These are phyloP conservation scores for Accipiter fasciatus DNA, from an alignment of 2,797 vertebrate species.

Conservation along the genomic window DNA sequence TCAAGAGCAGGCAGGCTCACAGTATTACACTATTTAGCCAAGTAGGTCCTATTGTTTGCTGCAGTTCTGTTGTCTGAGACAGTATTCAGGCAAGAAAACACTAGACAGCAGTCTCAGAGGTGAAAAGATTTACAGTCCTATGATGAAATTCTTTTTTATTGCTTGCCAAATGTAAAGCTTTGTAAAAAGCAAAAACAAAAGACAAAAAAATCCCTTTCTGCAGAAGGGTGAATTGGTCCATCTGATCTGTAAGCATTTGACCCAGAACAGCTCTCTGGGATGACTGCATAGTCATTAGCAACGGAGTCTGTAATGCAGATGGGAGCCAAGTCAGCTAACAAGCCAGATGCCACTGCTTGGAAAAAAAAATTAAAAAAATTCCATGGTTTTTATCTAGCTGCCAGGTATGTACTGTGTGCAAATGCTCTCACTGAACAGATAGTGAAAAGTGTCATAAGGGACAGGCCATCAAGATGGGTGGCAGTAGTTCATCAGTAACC, in stretches of 20 bases:
- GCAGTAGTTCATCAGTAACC: not conserved
- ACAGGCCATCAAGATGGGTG: not conserved
- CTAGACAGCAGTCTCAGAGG: not conserved
- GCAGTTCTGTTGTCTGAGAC: not conserved
- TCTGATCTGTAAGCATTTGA: not conserved
- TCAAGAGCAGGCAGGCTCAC: not conserved
- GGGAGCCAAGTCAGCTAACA: conserved; percentile 37
- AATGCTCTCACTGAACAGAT: not conserved
- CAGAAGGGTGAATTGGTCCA: not conserved
- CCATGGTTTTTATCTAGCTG: not conserved
- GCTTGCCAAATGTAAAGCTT: not conserved
- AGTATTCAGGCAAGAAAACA: not conserved
- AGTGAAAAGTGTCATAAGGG: not conserved
- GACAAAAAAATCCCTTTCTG: not conserved
- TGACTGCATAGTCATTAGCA: conserved; percentile 10
- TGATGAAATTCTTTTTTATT: not conserved
- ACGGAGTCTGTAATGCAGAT: not conserved
- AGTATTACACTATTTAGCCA: not conserved
- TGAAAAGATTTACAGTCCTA: not conserved
- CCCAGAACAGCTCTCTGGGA: not conserved
- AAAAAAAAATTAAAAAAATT: not conserved
- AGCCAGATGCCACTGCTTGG: conserved; percentile 39
- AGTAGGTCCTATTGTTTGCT: not conserved
- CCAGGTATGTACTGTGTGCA: conserved; percentile 16
- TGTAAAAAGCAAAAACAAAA: not conserved